Conservation (phyloP, 2,113 vertebrate species). For the Oryzias javanicus region DNA sequence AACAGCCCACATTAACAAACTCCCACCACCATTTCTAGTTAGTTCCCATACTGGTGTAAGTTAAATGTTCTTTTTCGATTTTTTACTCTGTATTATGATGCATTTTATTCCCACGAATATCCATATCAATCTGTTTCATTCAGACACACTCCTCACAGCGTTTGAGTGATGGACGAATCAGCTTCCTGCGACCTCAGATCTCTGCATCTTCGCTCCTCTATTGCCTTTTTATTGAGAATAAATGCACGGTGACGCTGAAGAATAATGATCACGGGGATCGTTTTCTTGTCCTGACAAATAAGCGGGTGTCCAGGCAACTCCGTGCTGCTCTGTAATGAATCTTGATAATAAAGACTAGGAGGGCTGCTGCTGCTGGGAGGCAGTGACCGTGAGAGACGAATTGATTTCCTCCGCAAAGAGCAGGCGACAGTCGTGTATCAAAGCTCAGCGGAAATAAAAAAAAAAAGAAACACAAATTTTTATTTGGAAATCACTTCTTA, state of each 20-base stretch:
- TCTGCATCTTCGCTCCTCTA: no score
- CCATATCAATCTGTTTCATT: no score
- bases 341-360: background rate
- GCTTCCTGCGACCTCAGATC: no score
- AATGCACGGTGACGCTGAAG: background rate
- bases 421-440: background rate
- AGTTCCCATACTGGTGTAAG: no score
- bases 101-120: no score
- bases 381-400: conserved; percentile 27
- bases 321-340: conserved; percentile 23
- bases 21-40: no score
- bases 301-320: conserved; percentile 10
- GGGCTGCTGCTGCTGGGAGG: conserved; percentile 8
- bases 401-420: conserved; percentile 1
- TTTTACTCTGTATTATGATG: no score
- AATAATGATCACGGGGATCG: conserved; percentile 28
- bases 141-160: no score
- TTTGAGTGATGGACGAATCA: no score
- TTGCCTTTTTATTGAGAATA: no score
- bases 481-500: background rate
- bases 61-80: no score
- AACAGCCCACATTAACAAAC: no score
- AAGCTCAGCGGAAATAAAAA: background rate
- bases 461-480: conserved; percentile 6
- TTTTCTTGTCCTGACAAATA: conserved; percentile 2